These are phyloP conservation scores for Calyptomena viridis DNA, from an alignment of 2,113 vertebrate species.

Conservation along the genomic window DNA sequence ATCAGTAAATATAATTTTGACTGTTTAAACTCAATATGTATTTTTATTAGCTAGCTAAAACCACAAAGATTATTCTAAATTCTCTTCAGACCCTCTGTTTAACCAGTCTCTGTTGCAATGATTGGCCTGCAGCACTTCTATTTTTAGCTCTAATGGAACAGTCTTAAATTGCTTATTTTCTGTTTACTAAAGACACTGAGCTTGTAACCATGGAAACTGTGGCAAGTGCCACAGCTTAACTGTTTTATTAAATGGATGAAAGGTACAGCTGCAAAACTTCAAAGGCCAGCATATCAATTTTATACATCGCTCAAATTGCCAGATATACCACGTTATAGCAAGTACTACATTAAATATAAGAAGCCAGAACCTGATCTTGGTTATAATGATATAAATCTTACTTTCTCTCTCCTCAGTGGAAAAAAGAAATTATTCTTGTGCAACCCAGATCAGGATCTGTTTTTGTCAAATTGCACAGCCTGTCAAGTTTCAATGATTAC, in stretches of 20 bases:
- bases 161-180: constrained; percentile 83
- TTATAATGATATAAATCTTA: background rate
- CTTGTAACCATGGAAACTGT: constrained; percentile 79
- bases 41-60: constrained; percentile 66
- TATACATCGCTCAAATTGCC: background rate
- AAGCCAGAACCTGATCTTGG: background rate
- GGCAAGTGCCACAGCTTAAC: constrained; percentile 73
- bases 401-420: background rate
- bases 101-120: constrained; percentile 67
- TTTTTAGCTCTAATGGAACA: constrained; percentile 78
- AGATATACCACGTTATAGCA: background rate
- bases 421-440: background rate
- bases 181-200: constrained; percentile 80
- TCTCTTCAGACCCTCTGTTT: constrained; percentile 61
- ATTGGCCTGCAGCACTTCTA: constrained; percentile 74
- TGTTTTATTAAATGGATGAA: constrained; percentile 76
- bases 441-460: background rate
- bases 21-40: constrained; percentile 41
- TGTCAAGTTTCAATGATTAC: background rate
- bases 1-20: constrained; percentile 34
- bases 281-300: constrained; percentile 25
- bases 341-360: background rate
- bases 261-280: constrained; percentile 62
- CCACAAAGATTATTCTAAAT: constrained; percentile 48
- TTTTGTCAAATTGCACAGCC: background rate